These are phyloP conservation scores for Acanthoscelides obtectus DNA, from an alignment of 2,888 invertebrate genomes.

Conservation along the genomic window DNA sequence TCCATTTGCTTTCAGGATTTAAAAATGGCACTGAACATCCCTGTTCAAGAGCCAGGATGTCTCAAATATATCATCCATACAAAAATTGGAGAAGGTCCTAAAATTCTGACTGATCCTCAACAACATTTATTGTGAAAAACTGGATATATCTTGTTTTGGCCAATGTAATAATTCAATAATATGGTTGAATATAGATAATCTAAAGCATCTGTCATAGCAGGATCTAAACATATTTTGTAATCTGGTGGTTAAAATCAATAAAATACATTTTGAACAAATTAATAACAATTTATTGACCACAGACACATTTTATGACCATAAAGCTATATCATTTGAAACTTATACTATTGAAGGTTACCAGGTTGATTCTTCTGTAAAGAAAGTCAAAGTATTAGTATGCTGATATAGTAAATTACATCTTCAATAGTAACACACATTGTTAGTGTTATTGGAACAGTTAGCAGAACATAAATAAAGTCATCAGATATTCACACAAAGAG, in stretches of 20 bases:
- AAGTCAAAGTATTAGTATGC: constrained; percentile 3
- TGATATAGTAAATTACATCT: not conserved
- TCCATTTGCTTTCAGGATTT: constrained; percentile 24
- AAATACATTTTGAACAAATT: not conserved
- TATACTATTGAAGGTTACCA: constrained; percentile 13
- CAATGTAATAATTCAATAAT: not conserved
- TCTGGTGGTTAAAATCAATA: not conserved
- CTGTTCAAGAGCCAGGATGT: constrained; percentile 46
- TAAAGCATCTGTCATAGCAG: no score
- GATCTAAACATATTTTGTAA: not conserved
- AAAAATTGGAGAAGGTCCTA: constrained; percentile 76
- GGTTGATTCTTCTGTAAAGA: constrained; percentile 27
- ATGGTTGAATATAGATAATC: no score
- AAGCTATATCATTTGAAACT: constrained; percentile 14
- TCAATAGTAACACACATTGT: no score
- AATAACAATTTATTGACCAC: constrained; percentile 8
- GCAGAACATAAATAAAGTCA: no score
- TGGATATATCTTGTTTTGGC: constrained; percentile 35
- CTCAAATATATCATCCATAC: constrained; percentile 83
- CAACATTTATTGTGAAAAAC: constrained; percentile 51
- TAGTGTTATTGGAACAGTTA: no score
- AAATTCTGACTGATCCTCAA: constrained; percentile 45
- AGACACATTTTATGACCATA: constrained; percentile 12
- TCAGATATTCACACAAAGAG: no score
- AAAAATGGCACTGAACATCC: constrained; percentile 19